These are phyloP conservation scores for Zaprionus kolodkinae DNA, from an alignment of 1,140 invertebrate species.

Conservation along the genomic window DNA sequence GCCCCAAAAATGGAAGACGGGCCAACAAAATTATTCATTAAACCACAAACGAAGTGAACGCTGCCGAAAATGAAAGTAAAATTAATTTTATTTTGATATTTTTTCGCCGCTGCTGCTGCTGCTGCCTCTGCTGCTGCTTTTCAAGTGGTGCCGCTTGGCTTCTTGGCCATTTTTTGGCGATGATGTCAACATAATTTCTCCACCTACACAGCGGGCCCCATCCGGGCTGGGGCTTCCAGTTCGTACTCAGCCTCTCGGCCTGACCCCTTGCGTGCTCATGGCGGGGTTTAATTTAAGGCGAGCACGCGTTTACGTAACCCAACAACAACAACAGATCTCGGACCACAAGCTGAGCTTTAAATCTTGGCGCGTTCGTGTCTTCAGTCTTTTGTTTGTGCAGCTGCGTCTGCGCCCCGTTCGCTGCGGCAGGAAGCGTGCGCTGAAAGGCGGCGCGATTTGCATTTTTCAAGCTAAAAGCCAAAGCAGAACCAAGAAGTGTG, in stretches of 20 bases:
- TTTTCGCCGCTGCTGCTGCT: constrained; percentile 22
- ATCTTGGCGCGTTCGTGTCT: constrained; percentile 60
- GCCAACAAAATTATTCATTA: constrained; percentile 44
- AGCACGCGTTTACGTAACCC: constrained; percentile 66
- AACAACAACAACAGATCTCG: neutral
- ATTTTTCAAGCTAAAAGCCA: constrained; percentile 32
- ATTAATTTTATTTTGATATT: constrained; percentile 66
- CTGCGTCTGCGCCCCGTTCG: constrained; percentile 20
- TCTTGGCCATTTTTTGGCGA: constrained; percentile 78
- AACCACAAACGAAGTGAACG: constrained; percentile 51
- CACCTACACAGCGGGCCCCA: constrained; percentile 75
- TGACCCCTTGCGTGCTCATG: constrained; percentile 55
- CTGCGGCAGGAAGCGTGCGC: constrained; percentile 50
- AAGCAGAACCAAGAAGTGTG: constrained; percentile 40
- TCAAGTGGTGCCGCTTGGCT: constrained; percentile 48
- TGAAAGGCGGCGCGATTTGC: constrained; percentile 48
- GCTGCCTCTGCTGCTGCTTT: constrained; percentile 29
- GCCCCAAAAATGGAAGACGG: neutral
- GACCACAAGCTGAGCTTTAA: constrained; percentile 41
- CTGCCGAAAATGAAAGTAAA: constrained; percentile 79
- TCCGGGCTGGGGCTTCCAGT: neutral
- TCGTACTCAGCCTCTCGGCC: constrained; percentile 5
- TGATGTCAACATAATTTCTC: constrained; percentile 83
- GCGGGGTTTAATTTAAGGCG: constrained; percentile 68
- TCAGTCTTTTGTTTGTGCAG: constrained; percentile 64